Percentiles rank a stretch among this genome's conserved stretches.
Conservation (phyloP, 2,797 vertebrate genomes). For the Poecilia wingei region DNA sequence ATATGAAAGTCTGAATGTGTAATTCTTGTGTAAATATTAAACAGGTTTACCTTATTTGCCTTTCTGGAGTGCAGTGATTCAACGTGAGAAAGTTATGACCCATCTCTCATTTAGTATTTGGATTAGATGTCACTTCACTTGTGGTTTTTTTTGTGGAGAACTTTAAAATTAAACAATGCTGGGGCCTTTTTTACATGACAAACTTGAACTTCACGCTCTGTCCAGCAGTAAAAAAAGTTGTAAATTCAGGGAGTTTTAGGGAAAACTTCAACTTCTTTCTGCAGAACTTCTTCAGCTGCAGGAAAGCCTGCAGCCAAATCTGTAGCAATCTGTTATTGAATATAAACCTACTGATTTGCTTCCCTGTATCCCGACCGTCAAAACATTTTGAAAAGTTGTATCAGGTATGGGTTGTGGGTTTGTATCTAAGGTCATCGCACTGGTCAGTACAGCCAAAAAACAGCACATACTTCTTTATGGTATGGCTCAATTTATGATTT, state of each 20-base stretch:
- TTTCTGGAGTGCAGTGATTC: background rate
- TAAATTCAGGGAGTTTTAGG: background rate
- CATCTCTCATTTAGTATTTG: background rate
- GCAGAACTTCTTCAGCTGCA: background rate
- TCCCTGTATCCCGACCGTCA: background rate
- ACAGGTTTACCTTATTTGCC: background rate
- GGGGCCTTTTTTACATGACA: background rate
- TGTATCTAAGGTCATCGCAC: background rate
- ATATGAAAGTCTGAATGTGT: background rate
- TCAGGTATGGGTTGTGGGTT: too few species aligned
- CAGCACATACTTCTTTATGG: background rate
- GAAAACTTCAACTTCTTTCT: background rate
- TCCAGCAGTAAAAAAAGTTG: too few species aligned
- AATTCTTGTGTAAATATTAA: slow-evolving; percentile 6
- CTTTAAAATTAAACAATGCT: background rate
- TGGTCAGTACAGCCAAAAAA: background rate
- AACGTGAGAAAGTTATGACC: background rate
- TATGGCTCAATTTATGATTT: background rate
- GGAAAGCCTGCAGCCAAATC: background rate
- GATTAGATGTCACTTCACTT: background rate
- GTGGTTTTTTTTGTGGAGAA: background rate
- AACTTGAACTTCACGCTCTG: background rate
- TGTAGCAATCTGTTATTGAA: background rate
- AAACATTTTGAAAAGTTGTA: background rate
- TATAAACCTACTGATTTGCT: background rate